Evolutionary conservation across 2,113 vertebrate genomes (phyloP).

Genomic region (Dunckerocampus dactyliophorus): DNA sequence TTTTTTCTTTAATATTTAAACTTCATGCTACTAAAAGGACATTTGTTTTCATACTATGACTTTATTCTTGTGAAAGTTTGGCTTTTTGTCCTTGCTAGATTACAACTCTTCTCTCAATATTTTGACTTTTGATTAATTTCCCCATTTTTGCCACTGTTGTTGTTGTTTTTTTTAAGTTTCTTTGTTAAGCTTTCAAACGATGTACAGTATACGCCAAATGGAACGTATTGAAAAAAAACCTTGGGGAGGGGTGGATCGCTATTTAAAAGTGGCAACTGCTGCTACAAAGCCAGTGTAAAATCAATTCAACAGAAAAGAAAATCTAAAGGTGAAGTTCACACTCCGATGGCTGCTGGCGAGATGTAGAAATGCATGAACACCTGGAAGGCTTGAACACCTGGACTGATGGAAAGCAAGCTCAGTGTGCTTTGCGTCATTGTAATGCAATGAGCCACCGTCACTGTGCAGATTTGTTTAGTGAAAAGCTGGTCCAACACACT

Average conservation of each 20-base stretch:
- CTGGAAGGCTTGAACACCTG: neutral
- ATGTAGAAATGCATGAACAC: slow-evolving; percentile 11
- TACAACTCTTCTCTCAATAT: too few relatives aligned
- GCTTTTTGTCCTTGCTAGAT: too few relatives aligned
- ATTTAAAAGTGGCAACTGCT: slow-evolving; percentile 17
- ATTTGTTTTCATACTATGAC: too few relatives aligned
- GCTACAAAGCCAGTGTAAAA: slow-evolving; percentile 23
- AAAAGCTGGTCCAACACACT: slow-evolving; percentile 14
- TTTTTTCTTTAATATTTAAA: too few relatives aligned
- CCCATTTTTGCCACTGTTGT: too few relatives aligned
- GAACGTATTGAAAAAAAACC: slow-evolving; percentile 2
- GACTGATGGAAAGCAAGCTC: slow-evolving; percentile 9
- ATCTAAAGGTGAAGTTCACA: slow-evolving; percentile 16
- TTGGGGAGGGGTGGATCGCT: slow-evolving; percentile 24
- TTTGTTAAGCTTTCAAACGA: too few relatives aligned
- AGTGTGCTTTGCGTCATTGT: neutral
- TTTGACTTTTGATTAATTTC: too few relatives aligned
- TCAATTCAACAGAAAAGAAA: slow-evolving; percentile 21
- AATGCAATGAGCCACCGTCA: neutral
- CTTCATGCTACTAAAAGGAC: too few relatives aligned
- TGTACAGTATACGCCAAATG: too few relatives aligned
- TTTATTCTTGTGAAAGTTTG: too few relatives aligned
- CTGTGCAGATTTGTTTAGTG: slow-evolving; percentile 2
- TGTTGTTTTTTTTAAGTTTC: too few relatives aligned
- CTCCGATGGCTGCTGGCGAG: slow-evolving; percentile 7